phyloP scores from a whole-genome alignment of 2,888 invertebrate genomes.

The Ceratothoa steindachneri region DNA sequence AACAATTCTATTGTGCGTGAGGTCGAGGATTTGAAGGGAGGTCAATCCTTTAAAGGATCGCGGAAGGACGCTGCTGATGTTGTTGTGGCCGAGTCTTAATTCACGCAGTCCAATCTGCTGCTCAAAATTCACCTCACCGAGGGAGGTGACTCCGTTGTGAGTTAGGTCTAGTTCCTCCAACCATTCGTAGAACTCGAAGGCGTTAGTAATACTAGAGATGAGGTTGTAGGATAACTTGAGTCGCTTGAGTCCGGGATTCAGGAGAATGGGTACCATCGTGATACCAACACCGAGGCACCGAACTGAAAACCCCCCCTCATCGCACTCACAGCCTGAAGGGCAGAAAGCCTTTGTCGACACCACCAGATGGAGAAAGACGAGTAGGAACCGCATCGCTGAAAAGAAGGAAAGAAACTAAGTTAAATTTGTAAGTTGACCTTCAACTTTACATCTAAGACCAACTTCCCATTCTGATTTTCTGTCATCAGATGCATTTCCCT shows the following conservation, averaged over 20 bases:
- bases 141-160: conserved; percentile 27
- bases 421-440: no score
- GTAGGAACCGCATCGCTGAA: neutral
- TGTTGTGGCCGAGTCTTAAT: conserved; percentile 34
- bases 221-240: conserved; percentile 40
- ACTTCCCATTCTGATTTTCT: no score
- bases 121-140: conserved; percentile 28
- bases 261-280: conserved; percentile 36
- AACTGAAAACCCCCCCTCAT: conserved; percentile 32
- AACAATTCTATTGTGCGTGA: conserved; percentile 26
- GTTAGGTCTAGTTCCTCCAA: conserved; percentile 39
- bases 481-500: no score
- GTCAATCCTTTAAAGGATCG: conserved; percentile 28
- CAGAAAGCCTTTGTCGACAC: conserved; percentile 22
- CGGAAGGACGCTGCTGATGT: conserved; percentile 21
- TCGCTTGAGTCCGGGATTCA: conserved; percentile 30
- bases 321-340: conserved; percentile 33
- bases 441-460: no score
- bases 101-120: conserved; percentile 23
- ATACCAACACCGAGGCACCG: conserved; percentile 35
- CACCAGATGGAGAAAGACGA: neutral
- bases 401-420: no score
- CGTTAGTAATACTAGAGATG: conserved; percentile 23
- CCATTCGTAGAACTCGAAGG: conserved; percentile 28
- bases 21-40: conserved; percentile 27